A percentile compares a stretch with the other conserved stretches of the same genome.
These are phyloP conservation scores for Picathartes gymnocephalus DNA, from an alignment of 2,113 vertebrate species.

Conservation along the genomic window DNA sequence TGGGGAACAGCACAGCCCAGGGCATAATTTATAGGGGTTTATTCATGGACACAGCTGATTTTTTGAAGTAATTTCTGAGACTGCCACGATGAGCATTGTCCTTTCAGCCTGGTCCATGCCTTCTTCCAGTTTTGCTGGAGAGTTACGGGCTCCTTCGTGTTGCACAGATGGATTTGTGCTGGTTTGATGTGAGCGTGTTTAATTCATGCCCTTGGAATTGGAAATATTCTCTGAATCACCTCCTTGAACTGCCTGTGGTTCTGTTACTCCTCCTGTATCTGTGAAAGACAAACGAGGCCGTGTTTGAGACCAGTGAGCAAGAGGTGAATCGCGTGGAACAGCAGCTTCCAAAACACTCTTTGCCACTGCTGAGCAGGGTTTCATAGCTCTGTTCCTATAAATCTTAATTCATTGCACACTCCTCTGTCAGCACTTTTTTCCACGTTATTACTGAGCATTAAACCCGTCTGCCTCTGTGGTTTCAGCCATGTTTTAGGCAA, in stretches of 20 bases:
- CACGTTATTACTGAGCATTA: not conserved
- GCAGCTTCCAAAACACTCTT: not conserved
- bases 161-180: not conserved
- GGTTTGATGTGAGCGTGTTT: accelerated
- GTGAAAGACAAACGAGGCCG: not conserved
- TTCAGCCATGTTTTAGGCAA: not conserved
- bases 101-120: not conserved
- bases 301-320: not conserved
- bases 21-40: not conserved
- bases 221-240: not conserved
- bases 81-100: not conserved
- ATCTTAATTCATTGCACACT: not conserved
- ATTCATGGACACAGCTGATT: not conserved
- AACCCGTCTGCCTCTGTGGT: not conserved
- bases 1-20: not conserved
- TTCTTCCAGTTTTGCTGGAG: not conserved
- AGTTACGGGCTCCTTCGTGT: accelerated
- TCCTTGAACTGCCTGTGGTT: not conserved
- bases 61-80: not conserved
- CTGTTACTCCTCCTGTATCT: accelerated
- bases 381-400: not conserved
- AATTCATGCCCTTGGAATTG: not conserved
- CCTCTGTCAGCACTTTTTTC: not conserved
- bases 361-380: not conserved
- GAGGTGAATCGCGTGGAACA: not conserved